Conservation (phyloP, 1,140 invertebrate species). For the Anthonomus grandis region DNA sequence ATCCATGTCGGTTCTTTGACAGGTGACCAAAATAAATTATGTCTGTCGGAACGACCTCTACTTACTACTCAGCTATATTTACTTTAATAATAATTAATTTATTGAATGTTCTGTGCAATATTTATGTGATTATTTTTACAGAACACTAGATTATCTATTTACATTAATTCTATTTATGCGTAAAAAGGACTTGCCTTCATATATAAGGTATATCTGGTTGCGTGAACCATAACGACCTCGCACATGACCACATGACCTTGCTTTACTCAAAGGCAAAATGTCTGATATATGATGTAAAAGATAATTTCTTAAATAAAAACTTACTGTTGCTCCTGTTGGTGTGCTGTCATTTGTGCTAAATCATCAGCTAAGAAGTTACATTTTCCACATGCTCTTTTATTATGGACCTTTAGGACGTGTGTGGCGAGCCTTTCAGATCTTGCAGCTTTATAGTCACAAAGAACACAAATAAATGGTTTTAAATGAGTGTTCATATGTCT, state of each 20-base stretch:
- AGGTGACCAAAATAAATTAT: no score
- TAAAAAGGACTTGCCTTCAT: no score
- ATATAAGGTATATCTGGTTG: not conserved
- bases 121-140: no score
- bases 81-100: no score
- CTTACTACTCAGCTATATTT: no score
- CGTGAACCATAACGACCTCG: no score
- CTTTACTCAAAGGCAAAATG: not conserved
- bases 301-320: conserved; percentile 36
- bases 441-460: conserved; percentile 90
- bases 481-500: conserved; percentile 88
- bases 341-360: conserved; percentile 68
- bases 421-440: conserved; percentile 80
- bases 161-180: no score
- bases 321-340: conserved; percentile 68
- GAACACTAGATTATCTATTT: no score
- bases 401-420: conserved; percentile 87
- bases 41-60: no score
- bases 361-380: conserved; percentile 84
- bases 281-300: not conserved
- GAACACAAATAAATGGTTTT: conserved; percentile 82
- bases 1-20: no score
- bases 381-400: conserved; percentile 82
- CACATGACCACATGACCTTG: no score
- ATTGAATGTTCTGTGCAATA: no score